Conservation (phyloP, 2,113 vertebrate genomes). For the Sterna hirundo region DNA sequence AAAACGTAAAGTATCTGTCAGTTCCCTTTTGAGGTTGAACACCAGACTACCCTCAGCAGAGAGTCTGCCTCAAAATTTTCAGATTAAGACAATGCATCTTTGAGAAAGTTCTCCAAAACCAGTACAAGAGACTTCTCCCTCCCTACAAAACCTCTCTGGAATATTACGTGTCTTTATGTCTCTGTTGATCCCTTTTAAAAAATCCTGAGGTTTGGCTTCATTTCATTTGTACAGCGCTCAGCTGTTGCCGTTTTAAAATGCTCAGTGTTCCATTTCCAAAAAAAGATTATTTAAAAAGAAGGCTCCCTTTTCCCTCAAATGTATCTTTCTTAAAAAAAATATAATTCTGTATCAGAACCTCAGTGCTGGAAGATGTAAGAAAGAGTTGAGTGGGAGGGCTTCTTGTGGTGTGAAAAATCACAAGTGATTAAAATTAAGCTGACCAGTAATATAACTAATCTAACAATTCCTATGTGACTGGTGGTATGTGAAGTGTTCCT, state of each 20-base stretch:
- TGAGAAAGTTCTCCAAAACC: neutral
- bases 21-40: neutral
- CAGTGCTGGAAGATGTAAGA: neutral
- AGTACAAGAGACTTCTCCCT: neutral
- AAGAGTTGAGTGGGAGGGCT: neutral
- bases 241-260: neutral
- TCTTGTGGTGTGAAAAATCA: neutral
- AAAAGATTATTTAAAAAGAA: neutral
- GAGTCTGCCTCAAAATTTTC: neutral
- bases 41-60: neutral
- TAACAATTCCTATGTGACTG: neutral
- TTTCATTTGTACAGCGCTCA: neutral
- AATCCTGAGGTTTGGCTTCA: slow-evolving; percentile 29
- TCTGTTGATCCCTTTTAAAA: slow-evolving; percentile 3
- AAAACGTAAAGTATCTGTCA: neutral
- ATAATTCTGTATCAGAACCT: neutral
- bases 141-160: neutral
- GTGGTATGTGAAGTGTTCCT: neutral
- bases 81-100: neutral
- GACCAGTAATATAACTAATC: neutral
- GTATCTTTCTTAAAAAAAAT: neutral
- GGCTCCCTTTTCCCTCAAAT: neutral
- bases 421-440: neutral
- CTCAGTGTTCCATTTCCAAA: neutral
- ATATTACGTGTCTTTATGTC: neutral